phyloP scores from a whole-genome alignment of 2,113 vertebrate genomes.

The Melanostigma gelatinosum region DNA sequence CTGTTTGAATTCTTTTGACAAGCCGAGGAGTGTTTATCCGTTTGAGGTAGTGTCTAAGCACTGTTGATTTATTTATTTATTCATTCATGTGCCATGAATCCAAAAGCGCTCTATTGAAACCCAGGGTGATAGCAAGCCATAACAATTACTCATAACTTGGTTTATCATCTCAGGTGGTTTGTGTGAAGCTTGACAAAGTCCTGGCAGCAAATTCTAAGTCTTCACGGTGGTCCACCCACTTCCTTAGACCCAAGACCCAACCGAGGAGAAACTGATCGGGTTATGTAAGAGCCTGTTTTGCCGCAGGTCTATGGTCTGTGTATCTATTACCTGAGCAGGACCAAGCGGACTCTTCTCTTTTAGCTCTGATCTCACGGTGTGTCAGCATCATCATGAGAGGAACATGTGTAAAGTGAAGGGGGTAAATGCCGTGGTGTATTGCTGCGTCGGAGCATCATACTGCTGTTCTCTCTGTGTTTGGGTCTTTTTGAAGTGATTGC shows the following conservation, averaged over 20 bases:
- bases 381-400: too few relatives aligned
- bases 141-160: not conserved
- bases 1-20: not conserved
- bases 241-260: not conserved
- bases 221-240: not conserved
- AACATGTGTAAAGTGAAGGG: too few relatives aligned
- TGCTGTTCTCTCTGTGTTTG: too few relatives aligned
- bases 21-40: not conserved
- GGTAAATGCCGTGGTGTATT: too few relatives aligned
- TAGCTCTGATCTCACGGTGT: too few relatives aligned
- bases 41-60: not conserved
- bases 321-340: not conserved
- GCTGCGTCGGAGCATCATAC: too few relatives aligned
- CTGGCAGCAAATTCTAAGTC: not conserved
- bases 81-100: not conserved
- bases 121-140: not conserved
- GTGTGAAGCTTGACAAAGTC: not conserved
- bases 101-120: not conserved
- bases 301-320: not conserved
- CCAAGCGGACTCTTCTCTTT: too few relatives aligned
- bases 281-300: not conserved
- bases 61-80: not conserved
- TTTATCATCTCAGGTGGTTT: not conserved
- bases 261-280: too few relatives aligned
- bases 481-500: too few relatives aligned